Evolutionary conservation across 2,888 invertebrate genomes (phyloP).

Genomic region (Ametastegia equiseti): DNA sequence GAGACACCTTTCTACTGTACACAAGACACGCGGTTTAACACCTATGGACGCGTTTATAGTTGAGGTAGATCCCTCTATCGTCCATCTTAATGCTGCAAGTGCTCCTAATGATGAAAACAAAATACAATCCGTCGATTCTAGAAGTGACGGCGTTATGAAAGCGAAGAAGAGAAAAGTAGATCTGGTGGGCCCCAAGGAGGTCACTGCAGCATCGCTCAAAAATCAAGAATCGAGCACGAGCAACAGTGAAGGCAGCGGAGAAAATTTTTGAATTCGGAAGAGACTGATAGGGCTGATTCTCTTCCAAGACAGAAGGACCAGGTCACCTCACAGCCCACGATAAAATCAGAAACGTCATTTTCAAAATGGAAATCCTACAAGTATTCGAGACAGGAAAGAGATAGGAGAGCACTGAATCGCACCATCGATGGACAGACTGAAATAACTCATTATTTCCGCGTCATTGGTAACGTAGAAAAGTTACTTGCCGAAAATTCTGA

Average conservation of each 20-base stretch:
- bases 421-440: not conserved
- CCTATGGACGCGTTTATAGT: not conserved
- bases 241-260: not conserved
- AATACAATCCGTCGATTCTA: not conserved
- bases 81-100: not conserved
- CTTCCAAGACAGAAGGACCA: no score
- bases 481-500: not conserved
- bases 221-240: not conserved
- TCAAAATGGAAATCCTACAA: not conserved
- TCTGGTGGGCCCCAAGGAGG: no score
- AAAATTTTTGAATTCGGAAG: constrained; percentile 9
- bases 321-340: no score
- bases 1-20: not conserved
- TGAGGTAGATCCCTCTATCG: not conserved
- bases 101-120: not conserved
- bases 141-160: not conserved
- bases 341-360: not conserved
- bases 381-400: not conserved
- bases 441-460: not conserved
- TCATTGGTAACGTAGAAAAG: constrained; percentile 18
- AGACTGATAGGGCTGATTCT: not conserved
- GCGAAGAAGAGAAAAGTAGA: not conserved
- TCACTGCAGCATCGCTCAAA: not conserved
- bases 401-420: not conserved
- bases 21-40: not conserved